Evolutionary conservation across 2,888 invertebrate species (phyloP).

Genomic region (Heliconius ethilla): DNA sequence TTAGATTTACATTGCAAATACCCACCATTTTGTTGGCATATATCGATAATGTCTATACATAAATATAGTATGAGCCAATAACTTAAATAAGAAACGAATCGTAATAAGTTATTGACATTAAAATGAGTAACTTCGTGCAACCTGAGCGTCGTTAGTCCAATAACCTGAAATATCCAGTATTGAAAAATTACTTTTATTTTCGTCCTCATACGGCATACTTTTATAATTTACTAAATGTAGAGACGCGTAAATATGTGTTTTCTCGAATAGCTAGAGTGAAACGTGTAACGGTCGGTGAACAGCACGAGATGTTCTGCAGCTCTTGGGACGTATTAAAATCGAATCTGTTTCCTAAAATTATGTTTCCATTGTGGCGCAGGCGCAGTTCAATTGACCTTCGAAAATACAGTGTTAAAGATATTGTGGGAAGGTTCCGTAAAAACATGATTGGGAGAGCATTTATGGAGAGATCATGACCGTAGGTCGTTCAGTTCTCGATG

Average conservation of each 20-base stretch:
- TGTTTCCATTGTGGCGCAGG: not conserved
- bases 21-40: not conserved
- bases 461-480: too few species aligned
- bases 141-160: slow-evolving; percentile 20
- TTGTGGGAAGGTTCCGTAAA: too few species aligned
- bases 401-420: too few species aligned
- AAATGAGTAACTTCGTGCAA: slow-evolving; percentile 29
- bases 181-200: slow-evolving; percentile 71
- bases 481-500: too few species aligned
- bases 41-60: slow-evolving; percentile 1
- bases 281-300: slow-evolving; percentile 68
- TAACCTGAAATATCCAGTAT: slow-evolving; percentile 22
- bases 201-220: slow-evolving; percentile 56
- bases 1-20: slow-evolving; percentile 1
- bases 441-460: too few species aligned
- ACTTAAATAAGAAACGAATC: slow-evolving; percentile 30
- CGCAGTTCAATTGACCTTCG: not conserved
- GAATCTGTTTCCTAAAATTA: slow-evolving; percentile 22
- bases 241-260: slow-evolving; percentile 77
- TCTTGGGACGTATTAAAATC: slow-evolving; percentile 34
- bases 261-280: slow-evolving; percentile 80
- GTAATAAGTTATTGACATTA: slow-evolving; percentile 29
- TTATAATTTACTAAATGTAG: slow-evolving; percentile 58
- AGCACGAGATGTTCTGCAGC: slow-evolving; percentile 53
- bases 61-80: slow-evolving; percentile 8